A percentile compares a stretch with the other conserved stretches of the same genome.
phyloP scores from a whole-genome alignment of 2,113 vertebrate species.

The Sakesphorus luctuosus region DNA sequence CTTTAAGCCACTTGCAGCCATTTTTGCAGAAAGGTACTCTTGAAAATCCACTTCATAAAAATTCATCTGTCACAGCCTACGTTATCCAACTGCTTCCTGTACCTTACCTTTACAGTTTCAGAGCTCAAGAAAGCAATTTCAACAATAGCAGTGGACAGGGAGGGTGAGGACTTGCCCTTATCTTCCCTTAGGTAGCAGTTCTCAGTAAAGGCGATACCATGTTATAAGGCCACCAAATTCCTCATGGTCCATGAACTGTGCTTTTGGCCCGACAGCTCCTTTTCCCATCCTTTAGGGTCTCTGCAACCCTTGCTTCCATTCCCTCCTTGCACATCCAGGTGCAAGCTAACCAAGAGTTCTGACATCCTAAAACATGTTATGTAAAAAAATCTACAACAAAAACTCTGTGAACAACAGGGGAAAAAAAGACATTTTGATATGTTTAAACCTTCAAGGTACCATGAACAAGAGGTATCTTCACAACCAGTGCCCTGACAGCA shows the following conservation, averaged over 20 bases:
- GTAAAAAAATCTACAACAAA: background rate
- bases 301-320: background rate
- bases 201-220: background rate
- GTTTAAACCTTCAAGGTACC: slow-evolving; percentile 5
- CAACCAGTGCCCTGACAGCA: background rate
- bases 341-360: background rate
- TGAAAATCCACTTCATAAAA: background rate
- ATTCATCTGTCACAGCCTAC: background rate
- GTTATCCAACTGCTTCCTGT: background rate
- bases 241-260: background rate
- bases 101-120: background rate
- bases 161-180: background rate
- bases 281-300: background rate
- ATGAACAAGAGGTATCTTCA: background rate
- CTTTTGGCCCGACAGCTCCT: background rate
- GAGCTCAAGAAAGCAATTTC: background rate
- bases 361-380: background rate
- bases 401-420: background rate
- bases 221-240: slow-evolving; percentile 6
- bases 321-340: background rate
- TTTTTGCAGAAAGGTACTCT: background rate
- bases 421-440: background rate
- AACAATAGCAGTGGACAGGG: background rate
- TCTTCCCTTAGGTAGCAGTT: background rate
- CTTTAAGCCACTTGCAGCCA: background rate